A percentile compares a stretch with the other conserved stretches of the same genome.
Evolutionary conservation across 2,888 invertebrate species (phyloP).

Genomic region (Oasisia sp.): DNA sequence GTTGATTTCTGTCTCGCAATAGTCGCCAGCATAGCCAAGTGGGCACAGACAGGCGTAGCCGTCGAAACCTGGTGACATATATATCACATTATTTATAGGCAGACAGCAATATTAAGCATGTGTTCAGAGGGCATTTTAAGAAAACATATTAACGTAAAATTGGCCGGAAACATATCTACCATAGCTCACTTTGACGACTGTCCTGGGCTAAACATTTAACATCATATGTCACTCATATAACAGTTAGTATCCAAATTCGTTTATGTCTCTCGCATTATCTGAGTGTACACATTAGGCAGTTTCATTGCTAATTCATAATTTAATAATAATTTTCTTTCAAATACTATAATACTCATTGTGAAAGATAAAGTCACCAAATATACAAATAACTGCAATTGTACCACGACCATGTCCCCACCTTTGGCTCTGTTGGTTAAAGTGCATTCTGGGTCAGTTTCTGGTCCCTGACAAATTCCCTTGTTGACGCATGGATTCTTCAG

Average conservation of each 20-base stretch:
- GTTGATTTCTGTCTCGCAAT: not conserved
- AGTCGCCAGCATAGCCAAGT: not conserved
- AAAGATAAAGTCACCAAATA: too few relatives aligned
- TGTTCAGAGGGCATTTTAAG: not conserved
- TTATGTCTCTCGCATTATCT: too few relatives aligned
- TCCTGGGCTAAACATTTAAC: too few relatives aligned
- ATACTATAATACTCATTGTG: not conserved
- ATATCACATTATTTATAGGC: not conserved
- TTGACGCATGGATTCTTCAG: not conserved
- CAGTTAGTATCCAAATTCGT: not conserved
- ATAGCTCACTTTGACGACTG: too few relatives aligned
- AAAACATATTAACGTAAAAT: not conserved
- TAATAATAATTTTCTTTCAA: not conserved
- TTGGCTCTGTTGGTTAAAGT: not conserved
- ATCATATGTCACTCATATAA: not conserved
- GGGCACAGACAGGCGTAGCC: not conserved
- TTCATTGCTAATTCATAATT: not conserved
- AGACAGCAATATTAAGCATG: not conserved
- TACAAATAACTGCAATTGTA: too few relatives aligned
- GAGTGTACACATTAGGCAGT: not conserved
- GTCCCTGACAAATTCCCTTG: not conserved
- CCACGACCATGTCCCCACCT: not conserved
- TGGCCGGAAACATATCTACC: too few relatives aligned
- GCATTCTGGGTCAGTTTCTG: not conserved
- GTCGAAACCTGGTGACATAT: not conserved